These are phyloP conservation scores for Parapsyche elsis DNA, from an alignment of 1,140 invertebrate genomes.

Conservation along the genomic window DNA sequence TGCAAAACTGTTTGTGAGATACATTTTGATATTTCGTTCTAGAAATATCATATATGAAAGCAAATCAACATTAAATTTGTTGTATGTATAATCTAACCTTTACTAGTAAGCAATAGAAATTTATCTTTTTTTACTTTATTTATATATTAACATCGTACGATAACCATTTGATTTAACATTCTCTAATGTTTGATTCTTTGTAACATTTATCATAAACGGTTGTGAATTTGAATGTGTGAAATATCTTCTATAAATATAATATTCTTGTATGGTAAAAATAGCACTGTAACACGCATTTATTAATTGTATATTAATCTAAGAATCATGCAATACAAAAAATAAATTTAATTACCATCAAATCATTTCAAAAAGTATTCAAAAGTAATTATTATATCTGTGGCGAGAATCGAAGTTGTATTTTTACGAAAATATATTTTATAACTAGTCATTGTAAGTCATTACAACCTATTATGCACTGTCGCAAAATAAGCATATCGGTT, in stretches of 20 bases:
- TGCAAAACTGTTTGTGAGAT: background rate
- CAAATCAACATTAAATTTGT: background rate
- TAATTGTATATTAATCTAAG: background rate
- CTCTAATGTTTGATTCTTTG: background rate
- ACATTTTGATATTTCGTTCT: slow-evolving; percentile 33
- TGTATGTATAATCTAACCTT: background rate
- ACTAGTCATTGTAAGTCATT: slow-evolving; percentile 6
- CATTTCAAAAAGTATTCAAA: background rate
- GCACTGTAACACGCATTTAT: background rate
- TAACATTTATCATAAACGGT: background rate
- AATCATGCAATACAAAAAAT: background rate
- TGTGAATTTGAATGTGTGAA: background rate
- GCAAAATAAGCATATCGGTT: background rate
- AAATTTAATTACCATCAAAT: background rate
- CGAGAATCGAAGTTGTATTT: background rate
- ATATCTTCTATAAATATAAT: no score
- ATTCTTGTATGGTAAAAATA: no score
- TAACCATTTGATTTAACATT: no score
- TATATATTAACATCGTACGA: background rate
- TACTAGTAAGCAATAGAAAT: background rate
- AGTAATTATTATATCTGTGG: background rate
- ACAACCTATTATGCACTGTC: background rate
- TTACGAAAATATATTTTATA: background rate
- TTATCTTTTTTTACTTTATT: background rate
- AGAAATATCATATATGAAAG: slow-evolving; percentile 23